Evolutionary conservation across 2,113 vertebrate species (phyloP), one percentile per base, ranked within the genome.

Genomic region (Illadopsis cleaveri): DNA sequence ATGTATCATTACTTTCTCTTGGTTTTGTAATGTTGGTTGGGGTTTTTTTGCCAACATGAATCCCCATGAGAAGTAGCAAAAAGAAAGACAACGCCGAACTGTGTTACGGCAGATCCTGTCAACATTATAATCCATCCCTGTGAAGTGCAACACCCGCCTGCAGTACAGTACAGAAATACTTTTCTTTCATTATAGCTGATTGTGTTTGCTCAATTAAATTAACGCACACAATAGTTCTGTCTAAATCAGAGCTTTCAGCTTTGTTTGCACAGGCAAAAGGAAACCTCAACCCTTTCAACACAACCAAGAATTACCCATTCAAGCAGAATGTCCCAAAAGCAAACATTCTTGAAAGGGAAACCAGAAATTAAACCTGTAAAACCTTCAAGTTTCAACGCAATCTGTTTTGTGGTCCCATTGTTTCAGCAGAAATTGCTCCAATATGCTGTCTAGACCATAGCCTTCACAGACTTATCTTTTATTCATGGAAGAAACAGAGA

Each of bases 191-290:
- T 93, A 79, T 51, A 82, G 73, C 8, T 79, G 51, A 69, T 82
- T 82, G 37, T 87, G 48, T 93, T 94, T 96, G 77, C 44, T 93
- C 84, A 90, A 82, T 93, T 91, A 94, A 95, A 95, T 91, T 91
- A 93, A 84, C 2, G 6, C 22, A 72, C 48, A 87, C 27, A 87
- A 89, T 48, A 82, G 53, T 40, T 87, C 65, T 78, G 44, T 71
- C 65, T 87, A 91, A 94, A 91, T 89, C 73, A 93, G 57, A 90
- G 84, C 44, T 91, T 95, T 93, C 73, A 79, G 78, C 37, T 89
- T 75, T 82, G 53, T 95, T 96, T 96, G 70, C 45, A 72, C 15
- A 79, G 62, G 51, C 66, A 80, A 87, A 90, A 86, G 73, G 76
- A 94, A 94, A 92, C 50, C 79, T 90, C 90, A 80, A 4, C 10